A percentile compares a stretch with the other conserved stretches of the same genome.
Conservation (phyloP, 1,140 invertebrate genomes). For the Geopemphigus sp. region DNA sequence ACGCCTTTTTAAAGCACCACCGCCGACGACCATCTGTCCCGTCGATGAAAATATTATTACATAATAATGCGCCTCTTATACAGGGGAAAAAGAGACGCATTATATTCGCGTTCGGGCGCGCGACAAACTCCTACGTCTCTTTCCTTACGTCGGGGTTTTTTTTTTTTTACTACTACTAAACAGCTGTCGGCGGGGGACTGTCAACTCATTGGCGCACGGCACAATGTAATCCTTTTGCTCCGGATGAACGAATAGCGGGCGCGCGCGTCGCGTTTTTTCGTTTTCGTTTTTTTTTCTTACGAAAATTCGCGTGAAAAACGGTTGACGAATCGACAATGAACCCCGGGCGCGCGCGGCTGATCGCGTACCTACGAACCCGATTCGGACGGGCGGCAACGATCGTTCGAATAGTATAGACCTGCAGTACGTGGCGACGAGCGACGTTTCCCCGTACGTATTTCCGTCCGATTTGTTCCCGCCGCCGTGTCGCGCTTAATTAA, state of each 20-base stretch:
- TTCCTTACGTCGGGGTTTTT: not conserved
- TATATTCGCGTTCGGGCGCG: slow-evolving; percentile 45
- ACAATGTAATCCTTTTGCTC: slow-evolving; percentile 44
- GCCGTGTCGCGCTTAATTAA: too few species aligned
- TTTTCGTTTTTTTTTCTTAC: not conserved
- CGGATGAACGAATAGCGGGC: slow-evolving; percentile 18
- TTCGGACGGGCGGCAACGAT: not conserved
- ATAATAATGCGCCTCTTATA: slow-evolving; percentile 44
- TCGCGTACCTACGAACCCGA: slow-evolving; percentile 3
- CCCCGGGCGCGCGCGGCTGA: too few species aligned
- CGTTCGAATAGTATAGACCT: too few species aligned
- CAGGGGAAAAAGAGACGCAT: slow-evolving; percentile 23
- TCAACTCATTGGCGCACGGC: slow-evolving; percentile 33
- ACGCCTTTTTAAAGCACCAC: slow-evolving; percentile 36
- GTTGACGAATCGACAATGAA: slow-evolving; percentile 23
- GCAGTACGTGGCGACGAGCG: too few species aligned
- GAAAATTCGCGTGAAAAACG: not conserved
- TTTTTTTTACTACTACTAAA: slow-evolving; percentile 21
- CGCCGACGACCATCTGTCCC: slow-evolving; percentile 36
- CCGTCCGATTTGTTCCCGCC: not conserved
- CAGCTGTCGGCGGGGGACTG: slow-evolving; percentile 40
- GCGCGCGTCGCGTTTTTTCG: slow-evolving; percentile 8
- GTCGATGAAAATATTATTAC: slow-evolving; percentile 48
- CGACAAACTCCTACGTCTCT: slow-evolving; percentile 46
- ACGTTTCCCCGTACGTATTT: not conserved